Conservation (phyloP, 2,888 invertebrate genomes). For the Lamellibrachia satsuma region DNA sequence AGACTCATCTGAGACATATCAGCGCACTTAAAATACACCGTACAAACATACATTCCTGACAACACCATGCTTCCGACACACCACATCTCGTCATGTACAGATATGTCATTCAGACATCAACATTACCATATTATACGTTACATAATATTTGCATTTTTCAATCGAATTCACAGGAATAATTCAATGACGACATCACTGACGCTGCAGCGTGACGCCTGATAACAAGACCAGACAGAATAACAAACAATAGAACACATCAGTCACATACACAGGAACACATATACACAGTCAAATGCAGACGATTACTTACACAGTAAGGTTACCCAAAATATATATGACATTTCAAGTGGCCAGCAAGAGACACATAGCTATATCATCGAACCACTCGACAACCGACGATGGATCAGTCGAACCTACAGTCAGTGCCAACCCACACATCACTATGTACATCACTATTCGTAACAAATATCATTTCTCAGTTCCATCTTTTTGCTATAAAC, state of each 20-base stretch:
- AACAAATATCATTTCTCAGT: neutral
- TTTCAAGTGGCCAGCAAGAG: neutral
- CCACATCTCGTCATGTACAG: neutral
- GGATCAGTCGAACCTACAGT: neutral
- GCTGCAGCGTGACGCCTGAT: neutral
- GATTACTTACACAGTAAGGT: neutral
- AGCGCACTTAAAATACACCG: neutral
- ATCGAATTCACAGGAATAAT: neutral
- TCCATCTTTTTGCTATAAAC: neutral
- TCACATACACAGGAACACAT: neutral
- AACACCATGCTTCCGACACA: neutral
- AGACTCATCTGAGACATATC: neutral
- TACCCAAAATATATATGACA: neutral
- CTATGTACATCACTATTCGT: neutral
- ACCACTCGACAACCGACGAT: neutral
- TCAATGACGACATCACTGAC: neutral
- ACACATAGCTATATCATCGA: neutral
- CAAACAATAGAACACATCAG: neutral
- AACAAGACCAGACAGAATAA: neutral
- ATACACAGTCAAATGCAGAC: neutral
- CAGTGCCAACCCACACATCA: neutral
- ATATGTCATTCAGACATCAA: neutral
- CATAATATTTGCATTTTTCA: conserved; percentile 10
- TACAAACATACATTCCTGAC: neutral
- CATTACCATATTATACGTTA: neutral